Evolutionary conservation across 2,888 invertebrate genomes (phyloP), one percentile per base, ranked within the genome.

Genomic region (Prenolepis imparis): DNA sequence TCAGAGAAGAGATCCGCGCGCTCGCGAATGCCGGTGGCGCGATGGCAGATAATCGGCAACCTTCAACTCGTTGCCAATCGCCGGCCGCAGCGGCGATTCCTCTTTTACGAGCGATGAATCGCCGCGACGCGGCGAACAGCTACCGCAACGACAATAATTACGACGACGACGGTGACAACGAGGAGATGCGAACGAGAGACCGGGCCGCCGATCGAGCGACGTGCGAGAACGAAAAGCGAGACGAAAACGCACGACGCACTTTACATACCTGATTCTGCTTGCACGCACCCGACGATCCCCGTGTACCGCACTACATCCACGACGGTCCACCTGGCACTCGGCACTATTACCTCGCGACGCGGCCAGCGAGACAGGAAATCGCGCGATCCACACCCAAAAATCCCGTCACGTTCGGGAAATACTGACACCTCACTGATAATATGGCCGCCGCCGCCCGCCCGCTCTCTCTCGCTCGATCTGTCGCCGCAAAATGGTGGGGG

Each of bases 351-450:
- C 83, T 36, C 90, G 89, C 90, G 86, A 84, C 70, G 88, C 28
- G 18, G 86, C 87, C 87, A 86, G 85, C 90, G 89, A 70, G 52
- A 86, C 91, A 92, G 91, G 92, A 92, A 93, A 93, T 91, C 90
- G 91, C 91, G 90, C 89, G 91, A 93, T 94, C 94, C 94, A 94
- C 94, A 94, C 94, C 94, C 94, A 94, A 94, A 94, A 94, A 92
- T 93, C 92, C 91, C 91, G 93, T 94, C 94, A 93, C 94, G 93
- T 94, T 94, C 93, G 93, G 92, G 93, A 94, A 94, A 94, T 94
- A 94, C 93, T 95, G 94, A 95, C 94, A 95, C 94, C 94, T 94
- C 94, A 94, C 94, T 94, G 92, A 93, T 92, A 94, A 94, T 93
- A 94, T 94, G 94, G 94, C 94, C 91, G 94, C 94, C 92, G 91